Evolutionary conservation across 2,113 vertebrate species (phyloP).

Genomic region (Paramormyrops kingsleyae): DNA sequence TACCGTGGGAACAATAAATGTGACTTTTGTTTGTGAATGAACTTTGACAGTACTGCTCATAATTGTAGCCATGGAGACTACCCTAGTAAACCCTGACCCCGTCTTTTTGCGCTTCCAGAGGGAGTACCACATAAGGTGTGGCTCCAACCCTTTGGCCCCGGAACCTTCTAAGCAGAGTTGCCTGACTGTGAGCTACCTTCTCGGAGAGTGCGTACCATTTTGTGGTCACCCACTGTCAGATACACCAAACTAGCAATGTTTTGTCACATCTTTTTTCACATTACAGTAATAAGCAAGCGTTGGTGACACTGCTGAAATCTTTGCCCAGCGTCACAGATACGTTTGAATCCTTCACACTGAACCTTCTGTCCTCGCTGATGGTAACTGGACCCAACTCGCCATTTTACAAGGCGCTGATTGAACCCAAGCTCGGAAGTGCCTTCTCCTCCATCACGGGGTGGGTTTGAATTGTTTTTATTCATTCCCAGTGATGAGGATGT

Average conservation of each 20-base stretch:
- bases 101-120: constrained; percentile 54
- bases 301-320: background rate
- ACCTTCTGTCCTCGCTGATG: constrained; percentile 81
- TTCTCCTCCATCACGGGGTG: constrained; percentile 89
- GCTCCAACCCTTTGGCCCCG: constrained; percentile 68
- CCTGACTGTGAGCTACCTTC: constrained; percentile 80
- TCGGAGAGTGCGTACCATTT: constrained; percentile 74
- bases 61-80: background rate
- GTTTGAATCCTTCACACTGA: constrained; percentile 80
- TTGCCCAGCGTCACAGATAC: constrained; percentile 77
- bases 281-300: background rate
- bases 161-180: constrained; percentile 75
- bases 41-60: background rate
- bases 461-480: constrained; percentile 19
- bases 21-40: background rate
- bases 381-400: constrained; percentile 86
- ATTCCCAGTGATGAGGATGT: background rate
- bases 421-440: constrained; percentile 82
- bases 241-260: background rate
- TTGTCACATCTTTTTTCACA: background rate
- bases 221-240: background rate
- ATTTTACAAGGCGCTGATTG: constrained; percentile 89
- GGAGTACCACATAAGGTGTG: constrained; percentile 74
- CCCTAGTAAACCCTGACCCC: background rate
- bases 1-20: background rate